Evolutionary conservation across 2,888 invertebrate genomes (phyloP), one percentile per base, ranked within the genome.

Genomic region (Dermolepida albohirtum): DNA sequence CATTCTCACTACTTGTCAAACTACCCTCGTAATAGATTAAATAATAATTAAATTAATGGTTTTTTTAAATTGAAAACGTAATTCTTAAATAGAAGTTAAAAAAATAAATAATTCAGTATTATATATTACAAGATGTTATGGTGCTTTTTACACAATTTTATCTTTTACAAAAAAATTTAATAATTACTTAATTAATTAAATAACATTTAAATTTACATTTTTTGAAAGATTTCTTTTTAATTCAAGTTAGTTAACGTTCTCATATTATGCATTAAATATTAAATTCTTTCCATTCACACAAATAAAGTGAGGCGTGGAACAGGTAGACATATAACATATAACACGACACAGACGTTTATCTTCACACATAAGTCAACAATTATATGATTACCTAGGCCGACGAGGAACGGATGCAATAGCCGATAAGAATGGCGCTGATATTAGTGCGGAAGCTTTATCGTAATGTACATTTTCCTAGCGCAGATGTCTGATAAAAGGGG

Each of bases 401-500:
- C 27, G 50, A 27, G 5, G 27, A 50, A 50, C 50, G 50, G 50
- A 50, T 50, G 50, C 22, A 50, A 50, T 27, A 17, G 50, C 10
- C 50, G 50, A 55, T 41, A 43, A 17, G 43, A 55, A 41, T 11
- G 12, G 55, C n/a, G 41, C 14, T 43, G 43, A 55, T 55, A 22
- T 55, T 55, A 10, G n/a, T 55, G 41, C 22, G 55, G 41, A 55
- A 43, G 55, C n/a, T 22, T 55, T 55, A 55, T 55, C 55, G 22
- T 43, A 41, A 55, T 55, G 22, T 43, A 43, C 43, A 43, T 43
- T 55, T 43, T 27, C 44, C 43, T 44, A 52, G 57, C 22, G 57
- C 43, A 54, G 54, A 54, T 54, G 54, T 54, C 14, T 27, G 57
- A 57, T 57, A 44, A 43, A 44, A 47, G 47, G 43, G 47, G 57